Evolutionary conservation across 2,888 invertebrate species (phyloP), one percentile per base, ranked within the genome.

Genomic region (Pachliopta kotzebuea): DNA sequence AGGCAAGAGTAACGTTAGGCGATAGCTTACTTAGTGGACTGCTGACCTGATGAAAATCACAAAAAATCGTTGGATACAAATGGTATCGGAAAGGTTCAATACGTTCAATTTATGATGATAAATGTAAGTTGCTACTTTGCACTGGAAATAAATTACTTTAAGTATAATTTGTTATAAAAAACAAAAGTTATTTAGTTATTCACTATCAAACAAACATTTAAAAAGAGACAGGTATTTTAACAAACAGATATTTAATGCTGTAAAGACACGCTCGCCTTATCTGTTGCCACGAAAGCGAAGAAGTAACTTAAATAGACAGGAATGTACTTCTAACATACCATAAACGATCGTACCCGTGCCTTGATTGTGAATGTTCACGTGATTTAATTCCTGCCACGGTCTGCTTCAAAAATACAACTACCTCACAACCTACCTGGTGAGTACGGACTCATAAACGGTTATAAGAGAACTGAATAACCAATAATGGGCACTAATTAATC

Each of bases 281-380:
- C 21, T 21, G 37, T 14, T 8, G n/a, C 11, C 18, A 57, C 11
- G 23, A 55, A 23, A 18, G n/a, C 18, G 1, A 49, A 26, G 45
- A 49, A 45, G 45, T 58, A 23, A 26, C 49, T 11, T n/a, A 45
- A 23, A 3, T 45, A 57, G 42, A 24, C 26, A 24, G 7, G 49
- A 49, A 49, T n/a, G 58, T n/a, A 49, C 45, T 50, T 14, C 20
- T n/a, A n/a, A 26, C 58, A 58, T 58, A 26, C 23, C 42, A n/a
- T 17, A 24, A 23, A 57, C 37, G 23, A 37, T 29, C 58, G 24
- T n/a, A 21, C 24, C 49, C 23, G 58, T 26, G 49, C 26, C 24
- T 37, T 14, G 14, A n/a, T 45, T 8, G 45, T 23, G 20, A 29
- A n/a, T 7, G n/a, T 45, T 45, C 9, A 57, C 42, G 7, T 45